A percentile compares a stretch with the other conserved stretches of the same genome.
These are phyloP conservation scores for Eidolon dupreanum DNA, from an alignment of 2,797 vertebrate species.

Conservation along the genomic window DNA sequence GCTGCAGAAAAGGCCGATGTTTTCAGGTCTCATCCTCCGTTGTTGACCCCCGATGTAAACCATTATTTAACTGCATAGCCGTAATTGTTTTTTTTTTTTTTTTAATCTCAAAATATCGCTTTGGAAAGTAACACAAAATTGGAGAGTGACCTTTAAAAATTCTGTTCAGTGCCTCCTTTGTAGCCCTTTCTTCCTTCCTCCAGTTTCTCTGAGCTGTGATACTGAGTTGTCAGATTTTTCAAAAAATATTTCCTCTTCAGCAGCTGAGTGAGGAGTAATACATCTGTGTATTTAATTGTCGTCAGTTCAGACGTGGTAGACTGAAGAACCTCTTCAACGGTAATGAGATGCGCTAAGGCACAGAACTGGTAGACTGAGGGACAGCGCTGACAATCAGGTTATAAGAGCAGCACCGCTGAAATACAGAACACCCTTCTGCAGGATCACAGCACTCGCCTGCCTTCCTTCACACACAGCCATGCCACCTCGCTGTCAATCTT, in stretches of 20 bases:
- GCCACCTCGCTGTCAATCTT: neutral
- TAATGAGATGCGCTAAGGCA: constrained; percentile 38
- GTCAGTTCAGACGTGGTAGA: constrained; percentile 55
- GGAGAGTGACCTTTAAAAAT: constrained; percentile 77
- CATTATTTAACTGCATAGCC: constrained; percentile 42
- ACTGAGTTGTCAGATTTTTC: constrained; percentile 72
- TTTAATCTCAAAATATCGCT: constrained; percentile 64
- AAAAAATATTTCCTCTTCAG: constrained; percentile 77
- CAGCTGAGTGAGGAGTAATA: constrained; percentile 66
- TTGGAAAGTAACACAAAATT: constrained; percentile 70
- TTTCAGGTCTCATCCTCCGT: neutral
- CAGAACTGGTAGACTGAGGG: neutral
- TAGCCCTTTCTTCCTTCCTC: constrained; percentile 68
- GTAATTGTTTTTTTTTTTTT: constrained; percentile 39
- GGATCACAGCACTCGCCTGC: neutral
- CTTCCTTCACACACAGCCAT: neutral
- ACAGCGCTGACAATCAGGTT: neutral
- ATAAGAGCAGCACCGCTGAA: fast-evolving
- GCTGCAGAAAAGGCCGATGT: neutral
- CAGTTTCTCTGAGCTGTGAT: constrained; percentile 70
- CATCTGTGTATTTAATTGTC: constrained; percentile 78
- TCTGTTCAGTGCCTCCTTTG: constrained; percentile 67
- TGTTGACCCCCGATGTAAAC: constrained; percentile 41
- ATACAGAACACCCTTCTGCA: neutral
- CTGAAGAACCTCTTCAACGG: constrained; percentile 56